Evolutionary conservation across 2,888 invertebrate species (phyloP).

Genomic region (Ceramica pisi): DNA sequence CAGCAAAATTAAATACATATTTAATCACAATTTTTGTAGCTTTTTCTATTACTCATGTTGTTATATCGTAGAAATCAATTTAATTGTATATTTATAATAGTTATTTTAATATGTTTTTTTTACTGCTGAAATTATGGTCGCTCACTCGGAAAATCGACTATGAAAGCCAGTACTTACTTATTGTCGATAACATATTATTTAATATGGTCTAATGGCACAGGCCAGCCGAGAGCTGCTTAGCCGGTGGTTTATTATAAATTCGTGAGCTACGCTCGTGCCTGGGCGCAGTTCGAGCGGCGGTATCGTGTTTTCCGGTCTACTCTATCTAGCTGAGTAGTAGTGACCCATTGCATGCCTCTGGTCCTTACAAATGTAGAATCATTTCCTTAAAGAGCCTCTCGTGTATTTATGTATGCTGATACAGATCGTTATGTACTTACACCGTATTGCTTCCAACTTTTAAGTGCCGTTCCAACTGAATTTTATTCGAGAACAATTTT

Average conservation of each 20-base stretch:
- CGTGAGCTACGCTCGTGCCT: conserved; percentile 74
- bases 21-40: neutral
- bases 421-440: conserved; percentile 32
- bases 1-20: neutral
- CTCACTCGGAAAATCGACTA: neutral
- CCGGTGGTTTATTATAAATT: conserved; percentile 73
- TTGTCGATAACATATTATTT: conserved; percentile 13
- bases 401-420: conserved; percentile 25
- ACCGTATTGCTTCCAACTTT: conserved; percentile 7
- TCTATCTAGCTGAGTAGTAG: conserved; percentile 46
- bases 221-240: conserved; percentile 66
- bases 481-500: neutral
- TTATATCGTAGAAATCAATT: neutral
- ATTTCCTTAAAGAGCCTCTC: conserved; percentile 42
- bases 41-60: no score
- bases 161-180: neutral
- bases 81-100: neutral
- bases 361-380: conserved; percentile 51
- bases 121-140: neutral
- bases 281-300: conserved; percentile 61
- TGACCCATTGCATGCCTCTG: conserved; percentile 54
- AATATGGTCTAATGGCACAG: conserved; percentile 21
- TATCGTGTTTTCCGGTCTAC: conserved; percentile 59
- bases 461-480: neutral
- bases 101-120: neutral